phyloP scores from a whole-genome alignment of 2,113 vertebrate species.

The Charina bottae region DNA sequence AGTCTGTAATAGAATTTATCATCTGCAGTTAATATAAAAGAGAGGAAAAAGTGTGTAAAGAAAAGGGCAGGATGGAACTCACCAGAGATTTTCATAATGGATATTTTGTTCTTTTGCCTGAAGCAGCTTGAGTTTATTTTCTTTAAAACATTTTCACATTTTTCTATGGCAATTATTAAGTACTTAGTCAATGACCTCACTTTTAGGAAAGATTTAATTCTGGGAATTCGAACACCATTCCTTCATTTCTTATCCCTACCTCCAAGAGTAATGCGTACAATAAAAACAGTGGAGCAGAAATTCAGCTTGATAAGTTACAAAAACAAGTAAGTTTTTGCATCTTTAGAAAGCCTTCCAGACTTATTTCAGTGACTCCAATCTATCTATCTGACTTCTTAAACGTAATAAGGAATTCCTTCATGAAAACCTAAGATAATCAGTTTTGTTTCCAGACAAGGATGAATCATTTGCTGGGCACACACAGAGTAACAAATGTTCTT shows the following conservation, averaged over 20 bases:
- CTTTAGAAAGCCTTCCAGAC: not conserved
- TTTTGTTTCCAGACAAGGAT: not conserved
- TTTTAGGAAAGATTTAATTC: constrained; percentile 66
- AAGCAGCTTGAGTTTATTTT: constrained; percentile 68
- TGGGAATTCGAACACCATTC: constrained; percentile 56
- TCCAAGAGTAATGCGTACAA: constrained; percentile 33
- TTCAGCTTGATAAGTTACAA: no score
- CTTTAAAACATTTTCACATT: constrained; percentile 81
- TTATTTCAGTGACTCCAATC: not conserved
- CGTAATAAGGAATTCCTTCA: not conserved
- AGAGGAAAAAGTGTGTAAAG: constrained; percentile 51
- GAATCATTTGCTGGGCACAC: not conserved
- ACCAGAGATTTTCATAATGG: constrained; percentile 61
- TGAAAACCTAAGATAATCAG: not conserved
- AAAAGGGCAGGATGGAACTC: constrained; percentile 11
- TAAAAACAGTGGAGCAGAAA: not conserved
- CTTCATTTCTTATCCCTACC: constrained; percentile 63
- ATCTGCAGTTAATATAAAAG: constrained; percentile 62
- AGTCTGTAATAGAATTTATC: constrained; percentile 59
- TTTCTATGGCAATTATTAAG: constrained; percentile 73
- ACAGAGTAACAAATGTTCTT: not conserved
- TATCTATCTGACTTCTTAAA: not conserved
- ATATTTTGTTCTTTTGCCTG: constrained; percentile 68
- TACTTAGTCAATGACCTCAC: constrained; percentile 79
- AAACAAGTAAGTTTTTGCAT: not conserved